Evolutionary conservation across 2,888 invertebrate species (phyloP).

Genomic region (Drosophila neonasuta): DNA sequence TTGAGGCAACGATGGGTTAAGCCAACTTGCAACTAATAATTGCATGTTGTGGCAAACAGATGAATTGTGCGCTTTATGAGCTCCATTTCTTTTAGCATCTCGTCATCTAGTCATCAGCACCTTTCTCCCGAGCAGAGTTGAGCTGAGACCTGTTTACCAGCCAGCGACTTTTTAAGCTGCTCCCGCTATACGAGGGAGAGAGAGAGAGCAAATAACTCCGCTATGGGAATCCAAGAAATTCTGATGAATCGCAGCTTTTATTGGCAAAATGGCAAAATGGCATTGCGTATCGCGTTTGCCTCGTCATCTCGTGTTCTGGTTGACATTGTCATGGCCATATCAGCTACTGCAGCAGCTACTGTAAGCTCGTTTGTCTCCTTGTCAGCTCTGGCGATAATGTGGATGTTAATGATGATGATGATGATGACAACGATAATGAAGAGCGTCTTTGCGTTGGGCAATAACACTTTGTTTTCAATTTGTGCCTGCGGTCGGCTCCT

Average conservation of each 20-base stretch:
- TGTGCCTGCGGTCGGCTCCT: slow-evolving; percentile 34
- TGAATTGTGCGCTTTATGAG: slow-evolving; percentile 4
- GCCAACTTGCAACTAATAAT: slow-evolving; percentile 1
- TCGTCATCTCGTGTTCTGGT: slow-evolving; percentile 38
- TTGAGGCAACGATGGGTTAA: background rate
- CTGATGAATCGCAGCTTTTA: slow-evolving; percentile 67
- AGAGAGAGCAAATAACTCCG: background rate
- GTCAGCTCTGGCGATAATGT: slow-evolving; percentile 24
- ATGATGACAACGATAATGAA: slow-evolving; percentile 13
- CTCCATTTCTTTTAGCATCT: slow-evolving; percentile 34
- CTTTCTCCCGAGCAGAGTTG: slow-evolving; percentile 34
- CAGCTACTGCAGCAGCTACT: slow-evolving; percentile 50
- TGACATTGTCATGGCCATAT: slow-evolving; percentile 52
- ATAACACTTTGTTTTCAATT: slow-evolving; percentile 70
- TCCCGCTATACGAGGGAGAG: slow-evolving; percentile 30
- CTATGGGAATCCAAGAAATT: slow-evolving; percentile 53
- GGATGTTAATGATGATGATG: slow-evolving; percentile 19
- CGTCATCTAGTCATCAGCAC: slow-evolving; percentile 10
- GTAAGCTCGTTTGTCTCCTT: slow-evolving; percentile 50
- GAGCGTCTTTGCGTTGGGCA: slow-evolving; percentile 41
- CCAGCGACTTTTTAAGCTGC: background rate
- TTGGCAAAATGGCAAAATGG: slow-evolving; percentile 39
- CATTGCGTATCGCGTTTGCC: slow-evolving; percentile 35
- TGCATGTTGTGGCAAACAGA: background rate
- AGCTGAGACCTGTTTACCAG: slow-evolving; percentile 4